Evolutionary conservation across 2,888 invertebrate species (phyloP), one percentile per base, ranked within the genome.

Genomic region (Lasioglossum pauxillum): DNA sequence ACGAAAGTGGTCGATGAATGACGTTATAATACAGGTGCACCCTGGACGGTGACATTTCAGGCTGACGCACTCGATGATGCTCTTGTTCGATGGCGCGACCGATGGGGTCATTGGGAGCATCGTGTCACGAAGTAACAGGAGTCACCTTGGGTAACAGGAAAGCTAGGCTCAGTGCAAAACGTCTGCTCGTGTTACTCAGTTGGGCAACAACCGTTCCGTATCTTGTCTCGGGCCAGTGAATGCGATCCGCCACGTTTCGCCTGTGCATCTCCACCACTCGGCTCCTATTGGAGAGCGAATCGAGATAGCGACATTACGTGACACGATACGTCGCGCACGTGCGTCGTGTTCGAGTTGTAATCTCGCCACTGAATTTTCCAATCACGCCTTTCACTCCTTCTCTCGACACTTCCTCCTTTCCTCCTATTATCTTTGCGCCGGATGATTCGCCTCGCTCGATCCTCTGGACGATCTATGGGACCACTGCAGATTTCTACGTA

Each of bases 361-460:
- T 86, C 89, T 86, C 89, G 75, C 82, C 75, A 57, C 79, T 86
- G 88, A 84, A 86, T 89, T 89, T 85, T 89, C 87, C 77, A 84
- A 88, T 89, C 89, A 80, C 78, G 78, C 88, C 89, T 89, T 89
- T 89, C 89, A 89, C 89, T 89, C 79, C 80, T 79, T 60, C 75
- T 72, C 73, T 35, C 53, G 60, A 23, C 75, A 83, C 87, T 89
- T 88, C 89, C 89, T 89, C 85, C 89, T 89, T 89, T 84, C 85
- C 74, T 83, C 82, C 83, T 75, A 74, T 14, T 46, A 78, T 80
- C 80, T 80, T 76, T 73, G 38, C 80, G 27, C 74, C 35, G 44
- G 27, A 81, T 81, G 76, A 81, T 74, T 27, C 79, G 27, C 53
- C 44, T 16, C 53, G 53, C 60, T n/a, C 16, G 35, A 31, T 16